Evolutionary conservation across 2,797 vertebrate genomes (phyloP), one percentile per base, ranked within the genome.

Genomic region (Protonibea diacanthus): DNA sequence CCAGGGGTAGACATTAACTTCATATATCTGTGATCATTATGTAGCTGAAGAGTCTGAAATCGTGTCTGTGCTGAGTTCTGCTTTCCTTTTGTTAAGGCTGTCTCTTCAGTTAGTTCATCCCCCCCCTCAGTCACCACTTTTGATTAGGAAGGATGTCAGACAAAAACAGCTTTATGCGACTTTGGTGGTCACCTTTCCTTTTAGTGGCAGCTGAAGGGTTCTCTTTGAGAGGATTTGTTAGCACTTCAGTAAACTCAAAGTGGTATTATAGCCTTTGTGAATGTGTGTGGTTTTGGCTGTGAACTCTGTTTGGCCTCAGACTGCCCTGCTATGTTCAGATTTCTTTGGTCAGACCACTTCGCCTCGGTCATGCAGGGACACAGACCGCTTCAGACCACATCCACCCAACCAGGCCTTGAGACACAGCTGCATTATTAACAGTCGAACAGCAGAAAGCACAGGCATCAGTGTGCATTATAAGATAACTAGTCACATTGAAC

Each of bases 181-280:
- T 81, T 52, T 68, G 76, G 48, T 61, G 69, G 76, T 85, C 66
- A 69, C 51, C 68, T 58, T 67, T 72, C 13, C 64, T 80, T 66
- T 80, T 61, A 11, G 67, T 66, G 21, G 47, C 23, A 63, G 73
- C 42, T 79, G 47, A 73, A 81, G 55, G 55, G 45, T 66, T 83
- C 51, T 15, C 56, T 79, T 64, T 68, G 18, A 84, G 60, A 64
- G 72, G 55, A 74, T 81, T 78, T 82, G 38, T 76, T 11, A 44
- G 60, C 70, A 73, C 78, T 69, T 44, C 13, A 85, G 63, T 58
- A 80, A 67, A 49, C 67, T 66, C 70, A 59, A 66, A 83, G 59
- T 75, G 44, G 40, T 25, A 82, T 76, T 85, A 88, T 81, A 74
- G 77, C 53, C 75, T 79, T 68, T 76, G 76, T 72, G 60, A 75